A percentile compares a stretch with the other conserved stretches of the same genome.
Evolutionary conservation across 2,888 invertebrate genomes (phyloP).

Genomic region (Amphipoea oculea): DNA sequence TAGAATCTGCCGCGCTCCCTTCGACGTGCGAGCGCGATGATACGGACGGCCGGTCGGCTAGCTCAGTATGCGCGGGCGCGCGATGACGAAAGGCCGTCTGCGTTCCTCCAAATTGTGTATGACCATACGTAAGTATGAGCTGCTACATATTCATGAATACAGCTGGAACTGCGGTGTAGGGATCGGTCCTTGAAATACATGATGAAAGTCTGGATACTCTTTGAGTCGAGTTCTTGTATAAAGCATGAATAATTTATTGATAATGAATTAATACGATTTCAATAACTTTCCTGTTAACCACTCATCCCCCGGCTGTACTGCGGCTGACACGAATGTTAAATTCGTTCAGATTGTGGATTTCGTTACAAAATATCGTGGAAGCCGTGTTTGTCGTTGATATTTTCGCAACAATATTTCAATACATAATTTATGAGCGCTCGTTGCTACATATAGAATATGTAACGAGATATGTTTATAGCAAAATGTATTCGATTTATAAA

Average conservation of each 20-base stretch:
- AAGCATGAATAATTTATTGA: not conserved
- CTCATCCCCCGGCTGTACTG: slow-evolving; percentile 5
- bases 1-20: too few species aligned
- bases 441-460: slow-evolving; percentile 31
- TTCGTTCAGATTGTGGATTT: slow-evolving; percentile 35
- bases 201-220: not conserved
- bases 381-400: slow-evolving; percentile 31
- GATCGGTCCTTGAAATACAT: not conserved
- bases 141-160: too few species aligned
- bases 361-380: slow-evolving; percentile 21
- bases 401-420: slow-evolving; percentile 44
- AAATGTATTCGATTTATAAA: slow-evolving; percentile 22
- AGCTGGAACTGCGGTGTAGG: not conserved
- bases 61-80: too few species aligned
- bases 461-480: slow-evolving; percentile 8
- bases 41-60: too few species aligned
- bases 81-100: too few species aligned
- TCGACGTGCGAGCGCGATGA: too few species aligned
- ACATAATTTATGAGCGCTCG: slow-evolving; percentile 45
- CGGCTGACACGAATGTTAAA: slow-evolving; percentile 33
- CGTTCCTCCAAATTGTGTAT: too few species aligned
- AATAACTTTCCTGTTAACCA: not conserved
- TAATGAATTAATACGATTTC: not conserved
- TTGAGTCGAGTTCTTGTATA: not conserved
- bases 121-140: too few species aligned